A percentile compares a stretch with the other conserved stretches of the same genome.
Evolutionary conservation across 2,888 invertebrate species (phyloP).

Genomic region (Epirrhoe alternata): DNA sequence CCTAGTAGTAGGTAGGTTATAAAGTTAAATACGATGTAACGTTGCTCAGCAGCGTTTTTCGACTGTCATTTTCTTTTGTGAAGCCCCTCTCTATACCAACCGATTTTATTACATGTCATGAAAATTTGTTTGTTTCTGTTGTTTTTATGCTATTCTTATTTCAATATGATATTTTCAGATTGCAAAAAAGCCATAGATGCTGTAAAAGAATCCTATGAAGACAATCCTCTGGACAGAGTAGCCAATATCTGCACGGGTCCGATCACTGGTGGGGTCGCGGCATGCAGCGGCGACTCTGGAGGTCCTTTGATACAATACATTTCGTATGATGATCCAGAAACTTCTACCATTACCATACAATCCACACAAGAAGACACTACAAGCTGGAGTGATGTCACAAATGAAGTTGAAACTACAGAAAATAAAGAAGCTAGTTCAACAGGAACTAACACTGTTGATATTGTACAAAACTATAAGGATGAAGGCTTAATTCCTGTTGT

Average conservation of each 20-base stretch:
- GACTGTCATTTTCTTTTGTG: too few relatives aligned
- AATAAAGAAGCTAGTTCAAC: conserved; percentile 12
- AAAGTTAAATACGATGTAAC: too few relatives aligned
- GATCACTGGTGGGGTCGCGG: conserved; percentile 74
- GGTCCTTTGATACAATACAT: conserved; percentile 76
- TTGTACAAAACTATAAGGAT: conserved; percentile 37
- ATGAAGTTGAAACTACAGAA: conserved; percentile 17
- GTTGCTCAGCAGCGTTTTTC: too few relatives aligned
- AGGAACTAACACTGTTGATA: conserved; percentile 15
- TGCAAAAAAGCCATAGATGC: conserved; percentile 72
- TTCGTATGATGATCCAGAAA: conserved; percentile 40
- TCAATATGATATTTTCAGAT: conserved; percentile 54
- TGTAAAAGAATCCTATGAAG: conserved; percentile 62
- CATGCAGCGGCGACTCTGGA: conserved; percentile 85
- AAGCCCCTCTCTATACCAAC: too few relatives aligned
- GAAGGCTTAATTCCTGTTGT: conserved; percentile 57
- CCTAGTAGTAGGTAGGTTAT: background rate
- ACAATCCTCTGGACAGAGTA: conserved; percentile 69
- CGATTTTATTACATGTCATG: too few relatives aligned
- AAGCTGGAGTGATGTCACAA: conserved; percentile 1
- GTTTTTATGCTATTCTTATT: background rate
- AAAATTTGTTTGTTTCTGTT: too few relatives aligned
- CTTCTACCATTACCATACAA: conserved; percentile 44
- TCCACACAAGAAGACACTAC: conserved; percentile 24
- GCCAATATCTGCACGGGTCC: conserved; percentile 85